Percentiles rank a stretch among this genome's conserved stretches.
phyloP scores from a whole-genome alignment of 2,888 invertebrate species.

The Schrankia costaestrigalis region DNA sequence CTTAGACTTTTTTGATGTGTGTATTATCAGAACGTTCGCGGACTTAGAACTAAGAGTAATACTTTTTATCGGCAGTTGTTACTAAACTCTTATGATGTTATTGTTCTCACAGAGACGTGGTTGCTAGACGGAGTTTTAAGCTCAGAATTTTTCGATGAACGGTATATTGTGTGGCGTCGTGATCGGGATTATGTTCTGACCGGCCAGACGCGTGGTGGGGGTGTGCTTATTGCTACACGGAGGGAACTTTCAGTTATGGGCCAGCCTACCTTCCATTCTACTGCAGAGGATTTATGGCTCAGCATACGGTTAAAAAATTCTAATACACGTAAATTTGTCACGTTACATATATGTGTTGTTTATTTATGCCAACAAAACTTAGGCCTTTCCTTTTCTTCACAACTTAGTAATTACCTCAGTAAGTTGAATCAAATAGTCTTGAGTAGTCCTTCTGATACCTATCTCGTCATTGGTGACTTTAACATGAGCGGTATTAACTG shows the following conservation, averaged over 20 bases:
- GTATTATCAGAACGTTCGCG: constrained; percentile 6
- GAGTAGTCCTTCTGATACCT: background rate
- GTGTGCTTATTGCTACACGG: constrained; percentile 10
- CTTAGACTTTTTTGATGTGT: no score
- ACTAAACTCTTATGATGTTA: no score
- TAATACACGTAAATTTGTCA: background rate
- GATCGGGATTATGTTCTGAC: constrained; percentile 6
- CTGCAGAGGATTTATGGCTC: constrained; percentile 12
- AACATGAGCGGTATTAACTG: constrained; percentile 7
- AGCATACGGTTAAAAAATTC: background rate
- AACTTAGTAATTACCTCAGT: constrained; percentile 1
- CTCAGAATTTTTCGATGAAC: constrained; percentile 9
- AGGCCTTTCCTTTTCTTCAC: constrained; percentile 3
- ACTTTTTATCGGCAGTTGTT: constrained; percentile 7
- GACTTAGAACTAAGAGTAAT: constrained; percentile 5
- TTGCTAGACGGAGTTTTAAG: constrained; percentile 4
- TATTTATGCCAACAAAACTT: constrained; percentile 4
- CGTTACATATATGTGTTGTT: constrained; percentile 2
- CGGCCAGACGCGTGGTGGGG: constrained; percentile 5
- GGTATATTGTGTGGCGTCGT: constrained; percentile 10
- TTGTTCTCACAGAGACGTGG: constrained; percentile 12
- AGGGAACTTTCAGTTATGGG: constrained; percentile 1
- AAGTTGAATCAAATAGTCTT: constrained; percentile 1
- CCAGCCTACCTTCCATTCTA: constrained; percentile 1
- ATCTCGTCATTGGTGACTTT: constrained; percentile 3